A percentile compares a stretch with the other conserved stretches of the same genome.
phyloP scores from a whole-genome alignment of 2,797 vertebrate species.

The Chloroceryle amazona region DNA sequence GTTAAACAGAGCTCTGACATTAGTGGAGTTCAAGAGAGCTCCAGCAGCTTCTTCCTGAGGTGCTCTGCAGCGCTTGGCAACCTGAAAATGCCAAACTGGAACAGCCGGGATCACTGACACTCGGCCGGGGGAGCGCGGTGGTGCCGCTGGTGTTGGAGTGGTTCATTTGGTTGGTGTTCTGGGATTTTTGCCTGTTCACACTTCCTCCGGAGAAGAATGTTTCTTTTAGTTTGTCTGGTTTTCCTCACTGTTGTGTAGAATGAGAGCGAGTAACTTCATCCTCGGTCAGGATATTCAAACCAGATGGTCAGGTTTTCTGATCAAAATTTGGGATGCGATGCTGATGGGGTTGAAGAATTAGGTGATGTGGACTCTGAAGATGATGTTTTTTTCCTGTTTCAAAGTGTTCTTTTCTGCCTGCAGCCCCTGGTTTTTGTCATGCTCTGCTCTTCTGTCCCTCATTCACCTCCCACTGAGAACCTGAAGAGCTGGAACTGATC shows the following conservation, averaged over 20 bases:
- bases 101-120: rapidly evolving
- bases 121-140: background rate
- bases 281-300: background rate
- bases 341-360: background rate
- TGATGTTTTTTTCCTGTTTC: background rate
- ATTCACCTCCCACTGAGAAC: background rate
- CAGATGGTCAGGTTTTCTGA: background rate
- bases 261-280: background rate
- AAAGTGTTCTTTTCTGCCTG: background rate
- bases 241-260: background rate
- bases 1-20: background rate
- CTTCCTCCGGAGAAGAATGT: background rate
- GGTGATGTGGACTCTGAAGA: background rate
- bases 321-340: background rate
- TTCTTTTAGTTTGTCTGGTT: background rate
- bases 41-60: background rate
- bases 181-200: background rate
- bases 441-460: background rate
- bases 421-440: background rate
- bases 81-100: background rate
- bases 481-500: background rate
- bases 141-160: rapidly evolving
- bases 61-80: background rate
- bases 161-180: background rate
- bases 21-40: background rate